Evolutionary conservation across 2,888 invertebrate species (phyloP), one percentile per base, ranked within the genome.

Genomic region (Brassicogethes aeneus): DNA sequence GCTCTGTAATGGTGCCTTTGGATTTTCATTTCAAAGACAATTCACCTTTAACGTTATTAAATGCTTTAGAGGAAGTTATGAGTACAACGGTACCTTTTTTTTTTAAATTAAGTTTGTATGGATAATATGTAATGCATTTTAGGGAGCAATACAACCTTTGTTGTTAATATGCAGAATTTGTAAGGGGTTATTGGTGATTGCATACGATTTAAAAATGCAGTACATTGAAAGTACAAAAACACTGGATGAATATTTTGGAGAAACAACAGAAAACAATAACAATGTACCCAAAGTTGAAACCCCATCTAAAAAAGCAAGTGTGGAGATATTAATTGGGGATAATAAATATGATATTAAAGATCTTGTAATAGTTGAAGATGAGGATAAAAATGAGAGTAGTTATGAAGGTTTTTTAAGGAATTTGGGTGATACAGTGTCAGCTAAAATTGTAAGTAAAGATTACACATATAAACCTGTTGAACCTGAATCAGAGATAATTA

Each of bases 401-500:
- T 55, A 43, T 38, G 46, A 45, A n/a, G 51, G 53, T 2, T 54
- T 54, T 44, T 41, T 55, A 35, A 48, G 46, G 16, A 55, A 54
- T 41, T 44, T 55, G 15, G 55, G 54, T 2, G 46, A 39, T 2
- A 50, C 42, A 39, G 40, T 55, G 15, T 45, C 47, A 2, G 55
- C 54, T n/a, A 39, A 41, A 39, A 49, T 50, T 42, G 48, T 47
- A 7, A 34, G 39, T 3, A 37, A 41, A 16, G 10, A 16, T 8
- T 16, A 42, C 2, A 34, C 5, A 32, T 10, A 12, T 13, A 32
- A 8, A 13, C 10, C 10, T 32, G 32, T 13, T 3, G 32, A 32
- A 32, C 32, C 32, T 10, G 32, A 32, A 32, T 12, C 32, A 10
- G 32, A 32, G 5, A 5, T 32, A 5, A 5, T 32, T 8, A 12